Evolutionary conservation across 2,797 vertebrate species (phyloP).

Genomic region (Enteromius fasciolatus): DNA sequence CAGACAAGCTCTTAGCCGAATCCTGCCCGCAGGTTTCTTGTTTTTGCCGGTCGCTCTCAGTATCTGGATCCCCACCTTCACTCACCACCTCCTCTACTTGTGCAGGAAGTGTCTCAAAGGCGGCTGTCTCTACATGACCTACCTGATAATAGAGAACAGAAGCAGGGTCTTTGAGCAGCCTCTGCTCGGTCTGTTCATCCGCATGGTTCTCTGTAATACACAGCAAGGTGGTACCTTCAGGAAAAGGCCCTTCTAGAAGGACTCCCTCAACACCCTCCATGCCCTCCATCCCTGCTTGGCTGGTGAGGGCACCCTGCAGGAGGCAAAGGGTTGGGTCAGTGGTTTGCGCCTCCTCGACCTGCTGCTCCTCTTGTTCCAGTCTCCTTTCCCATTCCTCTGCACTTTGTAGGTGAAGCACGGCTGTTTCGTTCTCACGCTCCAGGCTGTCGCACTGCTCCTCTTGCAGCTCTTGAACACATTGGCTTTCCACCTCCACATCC

Average conservation of each 20-base stretch:
- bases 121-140: constrained; percentile 70
- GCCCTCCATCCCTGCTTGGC: constrained; percentile 66
- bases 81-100: constrained; percentile 60
- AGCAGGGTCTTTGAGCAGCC: constrained; percentile 73
- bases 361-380: constrained; percentile 84
- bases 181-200: constrained; percentile 46
- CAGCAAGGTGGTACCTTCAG: constrained; percentile 84
- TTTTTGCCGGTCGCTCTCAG: constrained; percentile 62
- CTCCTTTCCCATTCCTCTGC: constrained; percentile 93
- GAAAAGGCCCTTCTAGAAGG: constrained; percentile 87
- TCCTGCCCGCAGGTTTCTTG: constrained; percentile 62
- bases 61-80: constrained; percentile 54
- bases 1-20: constrained; percentile 69
- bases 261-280: constrained; percentile 76
- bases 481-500: constrained; percentile 68
- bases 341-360: constrained; percentile 61
- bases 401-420: constrained; percentile 93
- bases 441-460: constrained; percentile 73
- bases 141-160: constrained; percentile 83
- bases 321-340: constrained; percentile 82
- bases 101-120: constrained; percentile 66
- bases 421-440: constrained; percentile 87
- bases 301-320: constrained; percentile 71
- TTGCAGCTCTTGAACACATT: constrained; percentile 72
- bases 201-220: constrained; percentile 84